Evolutionary conservation across 2,888 invertebrate species (phyloP).

Genomic region (Ecliptopera silaceata): DNA sequence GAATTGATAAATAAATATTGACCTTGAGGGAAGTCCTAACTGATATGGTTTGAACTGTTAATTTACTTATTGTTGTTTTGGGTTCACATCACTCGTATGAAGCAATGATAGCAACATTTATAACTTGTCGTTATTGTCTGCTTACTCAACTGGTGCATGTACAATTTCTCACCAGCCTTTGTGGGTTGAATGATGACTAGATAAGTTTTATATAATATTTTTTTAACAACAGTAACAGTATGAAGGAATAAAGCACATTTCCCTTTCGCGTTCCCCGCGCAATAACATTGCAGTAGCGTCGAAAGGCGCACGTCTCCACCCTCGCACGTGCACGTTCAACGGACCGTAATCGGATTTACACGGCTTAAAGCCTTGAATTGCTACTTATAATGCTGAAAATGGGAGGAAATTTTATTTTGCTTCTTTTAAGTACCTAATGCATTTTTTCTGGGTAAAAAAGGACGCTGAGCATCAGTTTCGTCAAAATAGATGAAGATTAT

Average conservation of each 20-base stretch:
- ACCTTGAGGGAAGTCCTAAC: neutral
- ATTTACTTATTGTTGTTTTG: neutral
- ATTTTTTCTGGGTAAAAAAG: neutral
- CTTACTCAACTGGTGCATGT: too few species aligned
- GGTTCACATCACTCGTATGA: neutral
- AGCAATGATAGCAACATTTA: neutral
- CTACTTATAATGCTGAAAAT: slow-evolving; percentile 18
- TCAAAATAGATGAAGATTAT: too few species aligned
- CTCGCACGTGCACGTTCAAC: slow-evolving; percentile 28
- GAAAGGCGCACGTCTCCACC: slow-evolving; percentile 27
- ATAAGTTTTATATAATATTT: too few species aligned
- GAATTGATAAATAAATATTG: neutral
- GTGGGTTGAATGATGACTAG: too few species aligned
- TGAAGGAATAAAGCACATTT: neutral
- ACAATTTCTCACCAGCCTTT: too few species aligned
- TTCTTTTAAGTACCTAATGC: slow-evolving; percentile 8
- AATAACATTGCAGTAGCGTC: slow-evolving; percentile 17
- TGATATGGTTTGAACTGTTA: neutral
- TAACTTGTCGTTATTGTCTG: neutral
- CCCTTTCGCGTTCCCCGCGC: slow-evolving; percentile 4
- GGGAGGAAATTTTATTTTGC: slow-evolving; percentile 12
- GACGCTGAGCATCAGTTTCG: too few species aligned
- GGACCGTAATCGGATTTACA: slow-evolving; percentile 33
- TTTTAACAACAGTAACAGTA: too few species aligned
- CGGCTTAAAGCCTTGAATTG: slow-evolving; percentile 18